A percentile compares a stretch with the other conserved stretches of the same genome.
Conservation (phyloP, 2,797 vertebrate species). For the Varecia variegata region DNA sequence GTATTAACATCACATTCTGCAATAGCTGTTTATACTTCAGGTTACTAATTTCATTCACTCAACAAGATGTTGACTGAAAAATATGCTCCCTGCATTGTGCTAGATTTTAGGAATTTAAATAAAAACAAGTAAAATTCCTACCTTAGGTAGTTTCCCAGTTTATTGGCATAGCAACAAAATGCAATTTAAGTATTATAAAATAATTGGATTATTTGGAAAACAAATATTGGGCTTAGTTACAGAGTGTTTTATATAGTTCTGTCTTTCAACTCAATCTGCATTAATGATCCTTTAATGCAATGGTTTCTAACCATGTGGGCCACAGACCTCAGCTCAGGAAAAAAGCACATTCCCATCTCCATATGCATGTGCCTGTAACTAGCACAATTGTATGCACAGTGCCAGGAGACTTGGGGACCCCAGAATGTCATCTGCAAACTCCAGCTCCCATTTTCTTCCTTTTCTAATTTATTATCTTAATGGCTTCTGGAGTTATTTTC, state of each 20-base stretch:
- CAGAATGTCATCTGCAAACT: not conserved
- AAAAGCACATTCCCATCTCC: not conserved
- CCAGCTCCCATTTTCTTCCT: not conserved
- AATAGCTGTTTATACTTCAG: not conserved
- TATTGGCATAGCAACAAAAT: not conserved
- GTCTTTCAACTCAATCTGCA: not conserved
- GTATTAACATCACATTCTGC: not conserved
- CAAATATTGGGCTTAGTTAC: not conserved
- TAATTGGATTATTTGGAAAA: not conserved
- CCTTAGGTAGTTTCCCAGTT: not conserved
- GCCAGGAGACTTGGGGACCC: not conserved
- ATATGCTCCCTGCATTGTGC: not conserved
- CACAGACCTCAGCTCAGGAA: not conserved
- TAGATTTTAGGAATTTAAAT: conserved; percentile 14
- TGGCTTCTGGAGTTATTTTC: not conserved
- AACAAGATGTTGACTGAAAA: not conserved
- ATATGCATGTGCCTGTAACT: not conserved
- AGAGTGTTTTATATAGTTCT: not conserved
- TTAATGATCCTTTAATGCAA: not conserved
- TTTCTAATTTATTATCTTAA: not conserved
- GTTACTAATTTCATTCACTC: not conserved
- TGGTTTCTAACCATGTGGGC: not conserved
- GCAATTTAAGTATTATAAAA: not conserved
- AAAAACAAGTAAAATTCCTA: not conserved
- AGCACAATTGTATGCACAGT: accelerated